A percentile compares a stretch with the other conserved stretches of the same genome.
Evolutionary conservation across 37 sponge, comb jelly and placozoan species (phyloP).

Genomic region (Lycopodina hypogea): DNA sequence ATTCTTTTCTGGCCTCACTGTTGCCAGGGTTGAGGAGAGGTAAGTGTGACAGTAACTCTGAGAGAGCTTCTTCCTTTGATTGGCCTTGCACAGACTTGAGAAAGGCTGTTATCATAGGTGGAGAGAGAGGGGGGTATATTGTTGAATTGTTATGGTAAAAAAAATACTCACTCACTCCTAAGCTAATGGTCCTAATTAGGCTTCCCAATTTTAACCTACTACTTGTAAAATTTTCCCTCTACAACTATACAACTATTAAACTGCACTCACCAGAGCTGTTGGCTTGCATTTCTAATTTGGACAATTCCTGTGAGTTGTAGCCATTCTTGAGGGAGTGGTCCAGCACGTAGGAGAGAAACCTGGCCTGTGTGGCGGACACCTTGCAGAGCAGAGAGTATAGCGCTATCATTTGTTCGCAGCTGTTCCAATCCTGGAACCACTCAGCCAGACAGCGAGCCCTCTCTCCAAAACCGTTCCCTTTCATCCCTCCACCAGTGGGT

Average conservation of each 20-base stretch:
- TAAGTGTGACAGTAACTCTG: slow-evolving; percentile 62
- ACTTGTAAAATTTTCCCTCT: too few species aligned
- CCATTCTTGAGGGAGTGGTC: slow-evolving; percentile 59
- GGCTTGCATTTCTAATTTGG: slow-evolving; percentile 70
- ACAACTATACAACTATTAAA: too few species aligned
- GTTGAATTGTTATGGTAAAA: too few species aligned
- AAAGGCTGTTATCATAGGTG: slow-evolving; percentile 45
- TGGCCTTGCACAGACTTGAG: slow-evolving; percentile 64
- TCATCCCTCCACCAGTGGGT: slow-evolving; percentile 40
- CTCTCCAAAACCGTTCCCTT: slow-evolving; percentile 70
- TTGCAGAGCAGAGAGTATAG: slow-evolving; percentile 80
- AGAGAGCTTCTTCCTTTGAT: slow-evolving; percentile 59
- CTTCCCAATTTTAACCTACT: too few species aligned
- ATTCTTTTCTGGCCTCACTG: slow-evolving; percentile 65
- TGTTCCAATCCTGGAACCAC: slow-evolving; percentile 89
- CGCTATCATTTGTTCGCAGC: slow-evolving; percentile 89
- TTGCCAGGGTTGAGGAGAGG: slow-evolving; percentile 83
- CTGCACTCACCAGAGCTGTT: slow-evolving; percentile 80
- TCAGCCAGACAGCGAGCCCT: slow-evolving; percentile 47
- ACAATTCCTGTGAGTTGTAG: slow-evolving; percentile 50
- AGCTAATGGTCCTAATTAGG: too few species aligned
- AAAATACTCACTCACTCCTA: too few species aligned
- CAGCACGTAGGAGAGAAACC: slow-evolving; percentile 80
- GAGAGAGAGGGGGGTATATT: too few species aligned
- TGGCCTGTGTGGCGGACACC: slow-evolving; percentile 76